These are phyloP conservation scores for Drosophila hydei DNA, from an alignment of 1,140 invertebrate genomes.

Conservation along the genomic window DNA sequence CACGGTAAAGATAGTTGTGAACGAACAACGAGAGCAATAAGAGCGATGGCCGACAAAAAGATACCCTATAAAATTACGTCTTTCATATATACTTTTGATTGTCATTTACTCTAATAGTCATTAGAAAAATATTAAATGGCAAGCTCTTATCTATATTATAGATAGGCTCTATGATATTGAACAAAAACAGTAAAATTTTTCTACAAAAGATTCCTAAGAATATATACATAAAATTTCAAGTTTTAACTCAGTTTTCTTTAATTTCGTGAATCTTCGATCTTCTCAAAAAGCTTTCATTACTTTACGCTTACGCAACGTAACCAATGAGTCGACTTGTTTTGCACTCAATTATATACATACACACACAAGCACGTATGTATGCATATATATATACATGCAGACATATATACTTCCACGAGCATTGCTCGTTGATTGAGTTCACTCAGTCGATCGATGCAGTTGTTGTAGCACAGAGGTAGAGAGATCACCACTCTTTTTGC, in stretches of 20 bases:
- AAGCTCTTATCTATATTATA: too few species aligned
- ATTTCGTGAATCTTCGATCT: too few species aligned
- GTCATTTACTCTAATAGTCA: too few species aligned
- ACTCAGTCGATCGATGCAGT: conserved; percentile 1
- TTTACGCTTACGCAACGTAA: background rate
- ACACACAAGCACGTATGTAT: background rate
- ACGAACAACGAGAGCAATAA: conserved; percentile 67
- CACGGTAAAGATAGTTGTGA: conserved; percentile 25
- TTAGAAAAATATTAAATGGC: too few species aligned
- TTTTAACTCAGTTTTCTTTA: too few species aligned
- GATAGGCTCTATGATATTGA: too few species aligned
- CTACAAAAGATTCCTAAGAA: too few species aligned
- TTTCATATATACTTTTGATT: too few species aligned
- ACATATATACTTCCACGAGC: background rate
- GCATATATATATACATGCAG: background rate
- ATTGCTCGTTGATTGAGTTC: background rate
- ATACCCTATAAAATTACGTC: background rate
- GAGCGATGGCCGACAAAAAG: conserved; percentile 26
- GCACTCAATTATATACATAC: background rate
- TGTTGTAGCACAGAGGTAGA: background rate
- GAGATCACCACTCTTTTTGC: background rate
- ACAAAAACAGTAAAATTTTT: too few species aligned
- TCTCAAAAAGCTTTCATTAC: too few species aligned
- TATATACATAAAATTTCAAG: too few species aligned
- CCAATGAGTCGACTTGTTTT: background rate